phyloP scores from a whole-genome alignment of 2,113 vertebrate species.

The Smithornis capensis region DNA sequence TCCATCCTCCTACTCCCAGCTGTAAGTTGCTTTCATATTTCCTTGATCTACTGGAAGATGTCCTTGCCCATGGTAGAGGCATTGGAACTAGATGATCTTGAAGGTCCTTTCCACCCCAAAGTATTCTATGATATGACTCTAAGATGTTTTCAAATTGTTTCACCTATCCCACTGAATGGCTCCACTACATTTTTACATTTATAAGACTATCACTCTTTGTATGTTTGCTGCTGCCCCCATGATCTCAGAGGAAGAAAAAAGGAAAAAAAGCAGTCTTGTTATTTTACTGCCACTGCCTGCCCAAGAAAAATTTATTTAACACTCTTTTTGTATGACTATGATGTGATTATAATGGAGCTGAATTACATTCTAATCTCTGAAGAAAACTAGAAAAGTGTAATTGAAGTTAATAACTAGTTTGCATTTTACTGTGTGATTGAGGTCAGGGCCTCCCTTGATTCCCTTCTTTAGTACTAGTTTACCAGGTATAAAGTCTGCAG shows the following conservation, averaged over 20 bases:
- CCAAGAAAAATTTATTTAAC: not conserved
- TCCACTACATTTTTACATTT: not conserved
- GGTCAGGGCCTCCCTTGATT: not conserved
- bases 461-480: not conserved
- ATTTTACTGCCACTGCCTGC: not conserved
- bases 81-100: not conserved
- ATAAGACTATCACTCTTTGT: not conserved
- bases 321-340: not conserved
- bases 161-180: not conserved
- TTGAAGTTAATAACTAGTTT: not conserved
- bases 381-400: not conserved
- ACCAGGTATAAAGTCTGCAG: not conserved
- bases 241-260: not conserved
- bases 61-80: not conserved
- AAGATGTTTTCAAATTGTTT: not conserved
- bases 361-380: not conserved
- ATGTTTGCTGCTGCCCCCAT: not conserved
- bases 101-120: not conserved
- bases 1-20: not conserved
- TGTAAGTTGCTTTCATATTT: not conserved
- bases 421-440: not conserved
- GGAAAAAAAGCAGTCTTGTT: not conserved
- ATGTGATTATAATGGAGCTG: not conserved
- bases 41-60: not conserved
- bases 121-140: not conserved